Percentiles rank a stretch among this genome's conserved stretches.
Conservation (phyloP, 2,113 vertebrate genomes). For the Eretmochelys imbricata region DNA sequence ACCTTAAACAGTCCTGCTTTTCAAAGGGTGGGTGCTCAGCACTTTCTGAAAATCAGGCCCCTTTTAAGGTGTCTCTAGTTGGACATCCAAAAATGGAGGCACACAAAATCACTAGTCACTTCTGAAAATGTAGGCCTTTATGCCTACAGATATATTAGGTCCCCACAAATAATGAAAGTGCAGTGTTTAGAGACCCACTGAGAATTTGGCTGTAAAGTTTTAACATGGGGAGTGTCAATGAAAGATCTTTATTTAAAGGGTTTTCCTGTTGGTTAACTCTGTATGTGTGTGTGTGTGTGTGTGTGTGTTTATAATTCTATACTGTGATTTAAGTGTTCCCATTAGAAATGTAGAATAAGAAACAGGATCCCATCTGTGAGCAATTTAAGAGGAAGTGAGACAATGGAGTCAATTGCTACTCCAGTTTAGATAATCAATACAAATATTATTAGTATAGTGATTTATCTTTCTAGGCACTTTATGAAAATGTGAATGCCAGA, state of each 20-base stretch:
- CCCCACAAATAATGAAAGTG: background rate
- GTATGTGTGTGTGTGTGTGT: background rate
- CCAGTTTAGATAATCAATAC: constrained; percentile 84
- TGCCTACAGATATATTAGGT: constrained; percentile 18
- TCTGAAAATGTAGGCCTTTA: background rate
- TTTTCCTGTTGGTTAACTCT: constrained; percentile 48
- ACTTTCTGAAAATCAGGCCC: background rate
- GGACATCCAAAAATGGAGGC: background rate
- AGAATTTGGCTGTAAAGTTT: constrained; percentile 39
- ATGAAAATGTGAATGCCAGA: constrained; percentile 61
- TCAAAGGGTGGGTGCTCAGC: accelerated
- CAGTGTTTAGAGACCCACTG: constrained; percentile 16
- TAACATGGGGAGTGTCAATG: constrained; percentile 37
- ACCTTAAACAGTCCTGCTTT: background rate
- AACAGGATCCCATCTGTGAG: constrained; percentile 82
- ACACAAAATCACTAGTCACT: background rate
- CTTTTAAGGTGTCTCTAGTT: background rate
- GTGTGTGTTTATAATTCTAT: constrained; percentile 28
- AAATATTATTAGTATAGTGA: constrained; percentile 83
- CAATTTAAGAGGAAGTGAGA: constrained; percentile 81
- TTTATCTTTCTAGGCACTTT: constrained; percentile 73
- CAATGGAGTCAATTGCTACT: constrained; percentile 78
- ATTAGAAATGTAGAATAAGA: constrained; percentile 81
- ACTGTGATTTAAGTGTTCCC: constrained; percentile 68
- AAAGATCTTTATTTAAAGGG: constrained; percentile 54